Base-by-base conservation (phyloP, 2,888 invertebrate genomes). In the Dynastes maya region DNA sequence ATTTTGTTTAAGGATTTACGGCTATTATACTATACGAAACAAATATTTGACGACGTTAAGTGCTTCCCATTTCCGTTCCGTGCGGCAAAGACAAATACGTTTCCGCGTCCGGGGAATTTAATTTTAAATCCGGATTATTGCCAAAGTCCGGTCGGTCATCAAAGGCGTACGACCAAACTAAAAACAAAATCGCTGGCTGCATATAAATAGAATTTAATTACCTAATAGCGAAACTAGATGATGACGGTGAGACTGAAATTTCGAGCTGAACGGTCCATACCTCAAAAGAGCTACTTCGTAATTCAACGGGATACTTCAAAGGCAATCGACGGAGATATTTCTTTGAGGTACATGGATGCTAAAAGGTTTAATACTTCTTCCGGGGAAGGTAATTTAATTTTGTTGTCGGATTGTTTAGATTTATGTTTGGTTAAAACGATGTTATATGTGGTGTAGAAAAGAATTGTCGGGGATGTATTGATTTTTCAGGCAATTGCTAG, bases 91-190 rank as follows among this genome's bases (percentile, higher is more conserved):
- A 49, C 72, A 63, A 61, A 74, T 74, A 74, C 45, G 49, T 74
- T 74, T 63, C 51, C 13, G 68, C 9, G 51, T 22, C 45, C 11
- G 27, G 49, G 61, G 63, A 74, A 74, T 74, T 74, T 74, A 61
- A 74, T 74, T 74, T 74, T 74, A 74, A 74, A 74, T 74, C 72
- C 61, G 72, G 72, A 74, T 74, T 74, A 74, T 74, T 29, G 61
- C 45, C 45, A 45, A 74, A 74, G 61, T 74, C 72, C 27, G 51
- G 51, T 29, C 29, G 61, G 5, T 32, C 45, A 13, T 74, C 72
- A 74, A 74, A 74, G 72, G 49, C 72, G 51, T 40, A 29, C 29
- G 32, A 58, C 51, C 27, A 74, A 74, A 74, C 61, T 74, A 74
- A 74, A 74, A 74, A 74, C 72, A 61, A 74, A 74, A 63, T 74